Evolutionary conservation across 2,113 vertebrate species (phyloP).

Genomic region (Colius striatus): DNA sequence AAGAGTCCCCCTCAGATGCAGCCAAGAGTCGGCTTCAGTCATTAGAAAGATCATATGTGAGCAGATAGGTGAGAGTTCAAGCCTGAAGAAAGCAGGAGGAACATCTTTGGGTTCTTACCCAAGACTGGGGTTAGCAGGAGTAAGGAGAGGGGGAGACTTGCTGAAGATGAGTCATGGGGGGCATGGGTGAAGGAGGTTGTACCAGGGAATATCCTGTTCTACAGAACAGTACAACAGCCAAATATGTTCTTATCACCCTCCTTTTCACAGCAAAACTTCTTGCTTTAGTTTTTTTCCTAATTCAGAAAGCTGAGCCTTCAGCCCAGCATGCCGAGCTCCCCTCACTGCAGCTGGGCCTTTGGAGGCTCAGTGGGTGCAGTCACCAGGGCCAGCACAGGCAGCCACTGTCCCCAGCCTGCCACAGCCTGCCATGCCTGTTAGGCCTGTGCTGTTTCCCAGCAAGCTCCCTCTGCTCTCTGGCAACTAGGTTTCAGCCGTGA

Average conservation of each 20-base stretch:
- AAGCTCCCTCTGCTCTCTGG: rapidly evolving
- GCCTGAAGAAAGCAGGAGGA: background rate
- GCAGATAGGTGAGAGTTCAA: background rate
- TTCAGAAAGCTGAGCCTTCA: background rate
- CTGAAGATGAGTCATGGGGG: background rate
- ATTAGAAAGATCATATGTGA: background rate
- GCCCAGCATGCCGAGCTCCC: background rate
- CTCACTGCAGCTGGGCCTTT: background rate
- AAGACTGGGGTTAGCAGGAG: background rate
- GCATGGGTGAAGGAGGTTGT: background rate
- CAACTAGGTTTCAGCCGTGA: background rate
- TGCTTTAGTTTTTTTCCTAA: background rate
- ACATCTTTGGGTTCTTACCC: background rate
- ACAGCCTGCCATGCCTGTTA: background rate
- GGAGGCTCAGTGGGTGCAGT: background rate
- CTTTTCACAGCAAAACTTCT: background rate
- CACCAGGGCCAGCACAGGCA: background rate
- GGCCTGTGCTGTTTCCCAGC: background rate
- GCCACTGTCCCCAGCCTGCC: rapidly evolving
- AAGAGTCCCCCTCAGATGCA: background rate
- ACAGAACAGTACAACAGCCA: background rate
- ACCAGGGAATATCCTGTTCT: background rate
- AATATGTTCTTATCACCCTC: background rate
- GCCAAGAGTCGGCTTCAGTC: background rate
- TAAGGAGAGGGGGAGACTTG: background rate